These are phyloP conservation scores for Alloplasta piceator DNA, from an alignment of 2,888 invertebrate genomes.

Conservation along the genomic window DNA sequence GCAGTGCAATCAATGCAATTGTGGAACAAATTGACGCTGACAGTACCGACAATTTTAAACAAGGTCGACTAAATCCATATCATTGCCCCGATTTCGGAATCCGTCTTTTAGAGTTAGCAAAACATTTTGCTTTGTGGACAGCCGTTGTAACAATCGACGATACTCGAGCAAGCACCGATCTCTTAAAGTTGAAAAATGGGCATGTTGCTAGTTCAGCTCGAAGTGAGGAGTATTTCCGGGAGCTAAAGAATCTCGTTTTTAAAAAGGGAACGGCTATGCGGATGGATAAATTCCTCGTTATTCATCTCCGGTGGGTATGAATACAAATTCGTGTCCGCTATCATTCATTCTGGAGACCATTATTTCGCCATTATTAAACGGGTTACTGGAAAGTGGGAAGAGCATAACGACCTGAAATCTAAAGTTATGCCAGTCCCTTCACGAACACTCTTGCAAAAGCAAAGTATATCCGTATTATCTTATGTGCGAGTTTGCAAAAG, in stretches of 20 bases:
- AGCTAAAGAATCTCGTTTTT: constrained; percentile 49
- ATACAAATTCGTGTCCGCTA: constrained; percentile 27
- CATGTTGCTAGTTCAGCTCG: constrained; percentile 49
- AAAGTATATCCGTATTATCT: constrained; percentile 28
- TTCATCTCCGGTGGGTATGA: constrained; percentile 46
- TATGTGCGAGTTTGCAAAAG: constrained; percentile 25
- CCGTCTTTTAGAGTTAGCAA: constrained; percentile 32
- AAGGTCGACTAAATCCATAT: no score
- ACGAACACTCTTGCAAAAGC: constrained; percentile 33
- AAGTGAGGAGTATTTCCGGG: constrained; percentile 55
- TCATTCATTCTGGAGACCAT: constrained; percentile 33
- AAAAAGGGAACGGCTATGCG: constrained; percentile 50
- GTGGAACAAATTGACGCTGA: constrained; percentile 12
- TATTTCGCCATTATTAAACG: constrained; percentile 44
- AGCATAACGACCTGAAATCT: constrained; percentile 47
- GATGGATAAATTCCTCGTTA: constrained; percentile 57
- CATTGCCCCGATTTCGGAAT: no score
- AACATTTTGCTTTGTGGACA: constrained; percentile 54
- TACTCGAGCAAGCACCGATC: no score
- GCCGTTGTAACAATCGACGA: background rate
- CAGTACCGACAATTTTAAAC: no score
- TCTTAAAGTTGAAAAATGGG: background rate
- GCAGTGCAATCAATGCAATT: constrained; percentile 28
- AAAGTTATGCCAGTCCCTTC: constrained; percentile 25
- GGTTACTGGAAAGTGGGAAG: constrained; percentile 50